Evolutionary conservation across 1,140 invertebrate species (phyloP), one percentile per base, ranked within the genome.

Genomic region (Pomacea maculata): DNA sequence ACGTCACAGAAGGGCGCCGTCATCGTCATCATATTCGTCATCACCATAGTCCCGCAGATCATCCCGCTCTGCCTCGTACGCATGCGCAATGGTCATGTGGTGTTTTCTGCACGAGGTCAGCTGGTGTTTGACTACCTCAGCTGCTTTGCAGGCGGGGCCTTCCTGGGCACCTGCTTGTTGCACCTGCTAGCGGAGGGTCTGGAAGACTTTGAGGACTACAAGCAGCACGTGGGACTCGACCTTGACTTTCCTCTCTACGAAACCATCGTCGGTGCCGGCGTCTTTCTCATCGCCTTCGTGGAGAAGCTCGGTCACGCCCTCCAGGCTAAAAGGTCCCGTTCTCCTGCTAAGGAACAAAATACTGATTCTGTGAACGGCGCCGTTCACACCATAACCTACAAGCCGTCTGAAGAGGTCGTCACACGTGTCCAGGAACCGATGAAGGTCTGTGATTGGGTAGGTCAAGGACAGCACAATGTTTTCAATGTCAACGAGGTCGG

Each of bases 101-200:
- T 45, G 34, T 45, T 45, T 45, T 45, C 34, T 45, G 34, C 34
- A 4, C 34, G 34, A 45, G 34, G 75, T 17, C 65, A 84, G 25
- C 74, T 63, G 3, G 76, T 82, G n/a, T 61, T 88, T 0, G 78
- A 72, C 45, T 80, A 80, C 63, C 75, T 88, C 45, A 89, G 88
- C 83, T 88, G 93, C 84, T 93, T 93, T 85, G 92, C 93, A 65
- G 93, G 93, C 12, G 93, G 93, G 34, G 92, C 93, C 64, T 94
- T 94, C 84, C 87, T 94, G 17, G 92, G 88, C 14, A 93, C 92
- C 52, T 92, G 92, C 77, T 87, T 93, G 25, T 86, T 94, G 1
- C 92, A 93, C 86, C 85, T 94, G n/a, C 88, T 93, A 79, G 93
- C 93, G 11, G 93, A 93, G 83, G 92, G 93, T 8, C 82, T 87